Base-by-base conservation (phyloP, 2,113 vertebrate species). In the Spilogale gracilis region DNA sequence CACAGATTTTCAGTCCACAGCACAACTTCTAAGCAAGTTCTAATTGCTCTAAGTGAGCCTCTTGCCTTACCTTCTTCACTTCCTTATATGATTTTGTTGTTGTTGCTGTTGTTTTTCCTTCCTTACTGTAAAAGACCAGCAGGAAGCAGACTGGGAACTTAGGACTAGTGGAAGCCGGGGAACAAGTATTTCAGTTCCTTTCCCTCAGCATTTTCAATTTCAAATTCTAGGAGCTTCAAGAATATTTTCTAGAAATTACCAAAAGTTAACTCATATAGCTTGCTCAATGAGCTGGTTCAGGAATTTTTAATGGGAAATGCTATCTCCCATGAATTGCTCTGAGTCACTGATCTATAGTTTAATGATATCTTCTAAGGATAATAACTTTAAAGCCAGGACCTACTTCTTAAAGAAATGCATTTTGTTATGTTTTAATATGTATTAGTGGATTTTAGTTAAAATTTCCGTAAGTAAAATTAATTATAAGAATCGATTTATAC, bases 241-340 rank as follows among this genome's bases (percentile, higher is more conserved):
- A 79, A 14, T 17, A 65, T 20, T 83, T 25, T 73, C 32, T 89
- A 89, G 56, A 91, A 93, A 89, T 93, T 95, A 58, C 52, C 71
- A 82, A 25, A 96, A 93, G 32, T 94, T 74, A 92, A 81, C 45
- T 94, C 52, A 67, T 32, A 89, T 52, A 74, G 27, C 30, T 96
- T 96, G 43, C 78, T 52, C 78, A 96, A 83, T 43, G 50, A 95
- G 81, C 81, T 89, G 43, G 94, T 94, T 96, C 74, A 96, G 52
- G 32, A 95, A 86, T 91, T 94, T 96, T 93, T 94, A 94, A 91
- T 94, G 48, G 79, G 54, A 93, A 93, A 91, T 81, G 6, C 10
- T 87, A 67, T 73, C 63, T 84, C 61, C 76, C 91, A 71, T 96
- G 71, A 94, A 84, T 97, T 96, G 95, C 45, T 76, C 56, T n/a